Base-by-base conservation (phyloP, 2,797 vertebrate genomes). In the Enteromius paludinosus region DNA sequence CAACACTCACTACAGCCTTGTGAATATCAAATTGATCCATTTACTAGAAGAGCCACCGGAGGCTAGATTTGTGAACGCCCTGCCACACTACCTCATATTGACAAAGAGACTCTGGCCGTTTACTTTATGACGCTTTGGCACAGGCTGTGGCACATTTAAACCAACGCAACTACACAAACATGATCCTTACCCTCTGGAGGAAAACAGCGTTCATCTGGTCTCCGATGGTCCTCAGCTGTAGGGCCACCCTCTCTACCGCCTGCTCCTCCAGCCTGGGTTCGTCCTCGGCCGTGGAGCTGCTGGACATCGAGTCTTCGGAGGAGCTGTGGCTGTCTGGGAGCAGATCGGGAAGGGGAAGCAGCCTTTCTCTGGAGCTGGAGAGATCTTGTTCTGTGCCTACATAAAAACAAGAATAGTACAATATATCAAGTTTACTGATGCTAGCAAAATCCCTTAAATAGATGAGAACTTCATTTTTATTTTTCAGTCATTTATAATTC, bases 221-320 rank as follows among this genome's bases (percentile, higher is more conserved):
- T 66, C 93, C 94, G 2, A 95, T 93, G 61, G 77, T 61, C 83
- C 91, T 93, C 82, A 95, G 91, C 89, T 92, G 93, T 25, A 68
- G 8, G 54, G 90, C 94, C 83, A 95, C 87, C 20, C 90, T 89
- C 64, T 87, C 81, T 47, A 91, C 77, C 18, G 86, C 87, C 83
- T 86, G 82, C 54, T 90, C 89, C 84, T 85, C 91, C 61, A 61
- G 2, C 33, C 54, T 65, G 71, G 71, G 83, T 25, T 76, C 30
- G 52, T 84, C 85, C 64, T 68, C 73, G 17, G 45, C 74, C 0
- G 3, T 25, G 23, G 0, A 78, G 45, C 86, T 85, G 88, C 30
- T 61, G 61, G 52, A 52, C 84, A 12, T 80, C 12, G 52, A 86
- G 69, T 68, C 59, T 71, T 79, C 89, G 28, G 87, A 86, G 74